Conservation (phyloP, 1,140 invertebrate species). For the Micrasema longulum region DNA sequence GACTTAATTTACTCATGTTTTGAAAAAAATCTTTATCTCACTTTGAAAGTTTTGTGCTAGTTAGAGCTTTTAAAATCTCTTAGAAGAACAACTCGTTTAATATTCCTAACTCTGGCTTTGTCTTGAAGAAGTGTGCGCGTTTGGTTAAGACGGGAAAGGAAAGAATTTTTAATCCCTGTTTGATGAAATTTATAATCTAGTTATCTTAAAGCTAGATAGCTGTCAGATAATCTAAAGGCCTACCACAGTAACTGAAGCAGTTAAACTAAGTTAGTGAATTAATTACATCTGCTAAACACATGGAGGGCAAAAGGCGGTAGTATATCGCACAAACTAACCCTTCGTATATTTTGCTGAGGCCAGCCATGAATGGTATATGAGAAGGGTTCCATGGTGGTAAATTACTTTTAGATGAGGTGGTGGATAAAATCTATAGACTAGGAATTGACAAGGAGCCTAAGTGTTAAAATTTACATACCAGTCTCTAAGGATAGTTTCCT, state of each 20-base stretch:
- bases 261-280: slow-evolving; percentile 24
- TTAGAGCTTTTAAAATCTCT: too few relatives aligned
- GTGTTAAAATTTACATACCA: too few relatives aligned
- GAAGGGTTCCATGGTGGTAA: not conserved
- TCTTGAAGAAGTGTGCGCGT: too few relatives aligned
- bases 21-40: too few relatives aligned
- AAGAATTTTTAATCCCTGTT: not conserved
- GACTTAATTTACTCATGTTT: too few relatives aligned
- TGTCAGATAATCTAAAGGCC: not conserved
- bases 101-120: too few relatives aligned
- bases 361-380: slow-evolving; percentile 23
- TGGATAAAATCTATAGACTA: not conserved
- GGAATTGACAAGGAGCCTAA: too few relatives aligned
- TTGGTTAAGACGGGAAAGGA: too few relatives aligned
- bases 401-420: not conserved
- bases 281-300: slow-evolving; percentile 13
- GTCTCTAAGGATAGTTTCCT: too few relatives aligned
- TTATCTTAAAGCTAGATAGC: slow-evolving; percentile 20
- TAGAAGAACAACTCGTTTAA: too few relatives aligned
- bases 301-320: not conserved
- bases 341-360: slow-evolving; percentile 10
- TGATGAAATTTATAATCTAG: slow-evolving; percentile 4
- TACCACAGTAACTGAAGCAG: slow-evolving; percentile 9
- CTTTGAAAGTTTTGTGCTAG: too few relatives aligned
- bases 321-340: not conserved